These are phyloP conservation scores for Brachypalpus laphriformis DNA, from an alignment of 2,888 invertebrate species.

Conservation along the genomic window DNA sequence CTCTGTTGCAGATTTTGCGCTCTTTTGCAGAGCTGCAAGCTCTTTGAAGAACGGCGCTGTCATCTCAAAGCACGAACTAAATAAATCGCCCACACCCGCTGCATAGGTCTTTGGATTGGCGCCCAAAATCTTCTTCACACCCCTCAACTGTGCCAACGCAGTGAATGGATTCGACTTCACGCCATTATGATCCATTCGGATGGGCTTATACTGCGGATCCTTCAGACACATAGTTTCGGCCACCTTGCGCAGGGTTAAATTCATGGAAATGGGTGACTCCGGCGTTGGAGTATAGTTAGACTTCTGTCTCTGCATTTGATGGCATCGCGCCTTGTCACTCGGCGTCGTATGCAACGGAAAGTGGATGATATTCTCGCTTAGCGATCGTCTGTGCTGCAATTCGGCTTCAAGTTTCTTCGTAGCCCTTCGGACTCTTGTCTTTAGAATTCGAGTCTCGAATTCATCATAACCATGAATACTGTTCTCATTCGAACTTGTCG, in stretches of 20 bases:
- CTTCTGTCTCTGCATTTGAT: conserved; percentile 84
- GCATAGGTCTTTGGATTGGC: conserved; percentile 84
- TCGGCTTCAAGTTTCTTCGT: conserved; percentile 81
- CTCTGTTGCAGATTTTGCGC: conserved; percentile 77
- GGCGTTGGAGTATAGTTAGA: conserved; percentile 80
- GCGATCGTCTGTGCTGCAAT: conserved; percentile 87
- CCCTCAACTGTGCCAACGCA: conserved; percentile 89
- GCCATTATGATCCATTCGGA: conserved; percentile 81
- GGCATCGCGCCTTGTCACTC: conserved; percentile 89
- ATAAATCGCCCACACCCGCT: conserved; percentile 84
- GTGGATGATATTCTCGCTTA: conserved; percentile 88
- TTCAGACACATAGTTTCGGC: conserved; percentile 94
- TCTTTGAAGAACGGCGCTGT: conserved; percentile 87
- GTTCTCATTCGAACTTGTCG: conserved; percentile 70
- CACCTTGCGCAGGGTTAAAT: conserved; percentile 86
- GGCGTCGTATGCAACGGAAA: conserved; percentile 86
- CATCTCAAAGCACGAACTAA: conserved; percentile 91
- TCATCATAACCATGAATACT: conserved; percentile 79
- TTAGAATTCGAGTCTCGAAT: conserved; percentile 78
- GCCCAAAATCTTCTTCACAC: conserved; percentile 92
- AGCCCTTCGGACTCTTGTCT: conserved; percentile 80
- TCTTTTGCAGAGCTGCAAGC: conserved; percentile 79
- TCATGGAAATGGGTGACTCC: conserved; percentile 81
- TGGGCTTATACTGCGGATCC: conserved; percentile 91
- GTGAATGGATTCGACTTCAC: conserved; percentile 88